Base-by-base conservation (phyloP, 2,797 vertebrate genomes). In the Aratinga solstitialis region DNA sequence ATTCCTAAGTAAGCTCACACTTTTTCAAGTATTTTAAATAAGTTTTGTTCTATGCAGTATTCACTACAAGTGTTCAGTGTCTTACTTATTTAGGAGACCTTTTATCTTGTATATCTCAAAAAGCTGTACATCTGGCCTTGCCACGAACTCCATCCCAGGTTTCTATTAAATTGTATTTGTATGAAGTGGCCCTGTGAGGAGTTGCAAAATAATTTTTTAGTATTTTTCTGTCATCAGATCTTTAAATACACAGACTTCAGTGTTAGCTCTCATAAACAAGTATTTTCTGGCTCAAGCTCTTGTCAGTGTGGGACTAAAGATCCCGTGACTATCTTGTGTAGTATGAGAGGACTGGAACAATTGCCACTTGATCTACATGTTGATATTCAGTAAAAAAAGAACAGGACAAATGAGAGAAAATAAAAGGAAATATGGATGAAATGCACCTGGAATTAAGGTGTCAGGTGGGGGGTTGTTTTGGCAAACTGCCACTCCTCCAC, bases 141-240 rank as follows among this genome's bases (percentile, higher is more conserved):
- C 65, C 54, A 40, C 29, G 66, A 21, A 53, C 27, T 92, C 29
- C 26, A 32, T 80, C 40, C 40, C 53, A 10, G n/a, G 54, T 76
- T 95, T 95, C 43, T 94, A 51, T 72, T 89, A 84, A 89, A 81
- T 72, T 47, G 43, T 36, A n/a, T 81, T 84, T 89, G 59, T 85
- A n/a, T 87, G 83, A 94, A 76, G 75, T 77, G 77, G 76, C 88
- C 85, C 36, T 96, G 73, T 89, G 93, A 87, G 71, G 40, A 82
- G 47, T 61, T 34, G 12, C 11, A 74, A 78, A 18, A 47, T 87
- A 4, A 22, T 76, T 29, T 87, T 84, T 32, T 27, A 12, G 22
- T 79, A 85, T 85, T 96, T 66, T 88, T 1, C 67, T 90, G 43
- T 87, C 73, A 74, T 74, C 65, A 65, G 62, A 61, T 85, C 20